Percentiles rank a stretch among this genome's conserved stretches.
These are phyloP conservation scores for Cydia pomonella DNA, from an alignment of 1,140 invertebrate genomes.

Conservation along the genomic window DNA sequence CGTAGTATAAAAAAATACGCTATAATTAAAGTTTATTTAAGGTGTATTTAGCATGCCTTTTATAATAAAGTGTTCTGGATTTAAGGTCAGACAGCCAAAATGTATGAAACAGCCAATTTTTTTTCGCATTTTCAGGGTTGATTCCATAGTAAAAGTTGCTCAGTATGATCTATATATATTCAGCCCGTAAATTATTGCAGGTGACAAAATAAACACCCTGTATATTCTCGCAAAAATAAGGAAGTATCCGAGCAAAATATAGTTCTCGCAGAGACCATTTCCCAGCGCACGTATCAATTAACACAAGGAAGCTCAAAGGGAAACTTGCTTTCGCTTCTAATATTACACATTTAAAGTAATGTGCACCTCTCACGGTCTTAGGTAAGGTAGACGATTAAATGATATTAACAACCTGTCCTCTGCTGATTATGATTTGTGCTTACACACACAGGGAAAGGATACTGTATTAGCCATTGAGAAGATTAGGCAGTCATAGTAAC, in stretches of 20 bases:
- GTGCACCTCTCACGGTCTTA: conserved; percentile 8
- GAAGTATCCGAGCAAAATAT: not conserved
- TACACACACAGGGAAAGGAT: not conserved
- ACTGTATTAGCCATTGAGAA: not conserved
- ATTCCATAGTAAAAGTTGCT: too few relatives aligned
- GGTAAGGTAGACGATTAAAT: conserved; percentile 1
- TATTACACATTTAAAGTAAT: conserved; percentile 29
- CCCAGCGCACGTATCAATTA: conserved; percentile 25
- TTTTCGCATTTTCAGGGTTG: too few relatives aligned
- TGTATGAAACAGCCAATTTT: too few relatives aligned
- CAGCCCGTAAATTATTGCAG: too few relatives aligned
- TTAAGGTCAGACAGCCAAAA: too few relatives aligned
- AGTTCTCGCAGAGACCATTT: not conserved
- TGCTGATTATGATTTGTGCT: not conserved
- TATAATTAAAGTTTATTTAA: too few relatives aligned
- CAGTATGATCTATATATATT: too few relatives aligned
- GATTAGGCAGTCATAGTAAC: not conserved
- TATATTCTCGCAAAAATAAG: not conserved
- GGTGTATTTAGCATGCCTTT: too few relatives aligned
- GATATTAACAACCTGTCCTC: not conserved
- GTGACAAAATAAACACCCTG: too few relatives aligned
- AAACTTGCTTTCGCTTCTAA: conserved; percentile 20
- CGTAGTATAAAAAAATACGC: too few relatives aligned
- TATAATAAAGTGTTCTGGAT: too few relatives aligned
- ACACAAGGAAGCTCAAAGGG: conserved; percentile 22